Percentiles rank a stretch among this genome's conserved stretches.
Conservation (phyloP, 1,140 invertebrate species). For the Drosophila miranda region DNA sequence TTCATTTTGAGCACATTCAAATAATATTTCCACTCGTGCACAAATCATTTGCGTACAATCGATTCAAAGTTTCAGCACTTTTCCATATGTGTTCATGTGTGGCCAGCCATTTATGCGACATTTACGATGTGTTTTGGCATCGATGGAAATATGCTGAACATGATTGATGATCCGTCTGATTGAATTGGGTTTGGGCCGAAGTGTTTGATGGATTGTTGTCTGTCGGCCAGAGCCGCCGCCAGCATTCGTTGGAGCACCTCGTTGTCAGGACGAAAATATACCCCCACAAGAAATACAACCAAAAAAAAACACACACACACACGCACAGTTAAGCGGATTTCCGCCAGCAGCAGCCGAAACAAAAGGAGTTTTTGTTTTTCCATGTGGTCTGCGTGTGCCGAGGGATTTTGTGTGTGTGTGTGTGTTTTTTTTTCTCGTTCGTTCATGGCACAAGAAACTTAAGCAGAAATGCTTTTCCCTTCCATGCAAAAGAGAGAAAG, state of each 20-base stretch:
- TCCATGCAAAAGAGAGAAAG: constrained; percentile 24
- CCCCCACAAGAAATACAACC: background rate
- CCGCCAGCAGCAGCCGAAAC: constrained; percentile 7
- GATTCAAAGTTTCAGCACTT: constrained; percentile 26
- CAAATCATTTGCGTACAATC: constrained; percentile 19
- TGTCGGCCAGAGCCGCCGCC: constrained; percentile 24
- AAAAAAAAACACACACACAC: background rate
- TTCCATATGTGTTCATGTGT: constrained; percentile 17
- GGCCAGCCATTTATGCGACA: constrained; percentile 23
- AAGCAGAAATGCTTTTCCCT: constrained; percentile 23
- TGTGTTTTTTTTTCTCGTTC: constrained; percentile 3
- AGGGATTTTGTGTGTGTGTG: constrained; percentile 32
- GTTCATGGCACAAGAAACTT: constrained; percentile 27
- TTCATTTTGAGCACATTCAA: too few species aligned
- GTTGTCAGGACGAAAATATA: constrained; percentile 35
- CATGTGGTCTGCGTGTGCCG: constrained; percentile 48
- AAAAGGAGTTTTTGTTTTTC: constrained; percentile 41
- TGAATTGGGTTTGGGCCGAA: constrained; percentile 58
- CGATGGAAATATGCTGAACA: constrained; percentile 49
- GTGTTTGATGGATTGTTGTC: constrained; percentile 69
- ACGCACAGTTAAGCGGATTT: constrained; percentile 30
- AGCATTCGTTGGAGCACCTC: constrained; percentile 16
- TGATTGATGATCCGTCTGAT: constrained; percentile 72
- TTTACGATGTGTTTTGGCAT: constrained; percentile 43
- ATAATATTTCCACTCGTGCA: background rate